phyloP scores from a whole-genome alignment of 2,888 invertebrate genomes.

The Euproctis similis region DNA sequence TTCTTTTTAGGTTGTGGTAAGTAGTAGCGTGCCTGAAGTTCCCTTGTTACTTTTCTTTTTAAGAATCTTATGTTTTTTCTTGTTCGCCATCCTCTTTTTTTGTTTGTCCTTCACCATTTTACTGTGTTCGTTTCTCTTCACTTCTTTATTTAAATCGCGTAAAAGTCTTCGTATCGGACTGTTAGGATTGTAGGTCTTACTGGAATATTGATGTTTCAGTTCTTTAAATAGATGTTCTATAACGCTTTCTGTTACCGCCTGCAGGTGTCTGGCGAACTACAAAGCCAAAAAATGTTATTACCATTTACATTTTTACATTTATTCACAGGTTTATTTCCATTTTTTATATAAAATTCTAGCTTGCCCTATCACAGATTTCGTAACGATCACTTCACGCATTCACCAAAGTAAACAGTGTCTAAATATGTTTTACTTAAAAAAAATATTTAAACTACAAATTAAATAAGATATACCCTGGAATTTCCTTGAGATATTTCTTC shows the following conservation, averaged over 20 bases:
- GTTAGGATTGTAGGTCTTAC: constrained; percentile 9
- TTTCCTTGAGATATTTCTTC: constrained; percentile 16
- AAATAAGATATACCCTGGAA: constrained; percentile 17
- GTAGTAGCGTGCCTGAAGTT: too few species aligned
- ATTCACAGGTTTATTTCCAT: too few species aligned
- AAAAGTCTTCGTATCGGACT: constrained; percentile 9
- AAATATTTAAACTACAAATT: too few species aligned
- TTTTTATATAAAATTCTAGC: too few species aligned
- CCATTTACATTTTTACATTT: too few species aligned
- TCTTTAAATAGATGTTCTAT: constrained; percentile 31
- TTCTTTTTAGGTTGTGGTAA: too few species aligned
- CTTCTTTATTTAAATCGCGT: constrained; percentile 13
- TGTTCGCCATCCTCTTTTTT: constrained; percentile 6
- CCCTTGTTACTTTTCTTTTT: constrained; percentile 7
- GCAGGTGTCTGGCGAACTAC: constrained; percentile 35
- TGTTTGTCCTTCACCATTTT: constrained; percentile 9
- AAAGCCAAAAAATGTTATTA: constrained; percentile 10
- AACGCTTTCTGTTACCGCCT: constrained; percentile 32
- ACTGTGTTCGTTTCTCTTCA: constrained; percentile 13
- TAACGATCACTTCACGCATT: too few species aligned
- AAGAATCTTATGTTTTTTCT: constrained; percentile 9
- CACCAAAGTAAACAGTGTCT: too few species aligned
- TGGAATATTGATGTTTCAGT: constrained; percentile 23
- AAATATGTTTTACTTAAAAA: too few species aligned
- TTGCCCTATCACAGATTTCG: too few species aligned